Conservation (phyloP, 2,113 vertebrate species). For the Cebidichthys violaceus region DNA sequence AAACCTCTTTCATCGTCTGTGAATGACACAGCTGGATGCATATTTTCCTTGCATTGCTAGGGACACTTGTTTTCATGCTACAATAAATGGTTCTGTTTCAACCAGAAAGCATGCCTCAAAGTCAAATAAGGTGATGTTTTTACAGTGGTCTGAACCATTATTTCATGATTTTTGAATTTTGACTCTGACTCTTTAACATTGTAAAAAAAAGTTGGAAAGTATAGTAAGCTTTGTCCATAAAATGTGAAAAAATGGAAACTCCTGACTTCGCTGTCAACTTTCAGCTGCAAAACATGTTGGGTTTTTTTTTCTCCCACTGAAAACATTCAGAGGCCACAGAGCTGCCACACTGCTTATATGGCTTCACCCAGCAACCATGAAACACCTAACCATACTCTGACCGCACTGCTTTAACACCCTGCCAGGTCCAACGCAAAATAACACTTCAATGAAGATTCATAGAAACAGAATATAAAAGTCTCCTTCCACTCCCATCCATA, state of each 20-base stretch:
- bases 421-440: conserved; percentile 45
- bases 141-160: conserved; percentile 6
- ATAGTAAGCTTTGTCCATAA: background rate
- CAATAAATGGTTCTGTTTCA: conserved; percentile 26
- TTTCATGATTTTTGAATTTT: conserved; percentile 24
- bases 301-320: conserved; percentile 80
- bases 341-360: conserved; percentile 33
- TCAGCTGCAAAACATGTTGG: conserved; percentile 87
- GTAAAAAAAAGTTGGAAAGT: conserved; percentile 27
- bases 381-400: conserved; percentile 49
- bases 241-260: conserved; percentile 78
- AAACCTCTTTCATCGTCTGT: conserved; percentile 51
- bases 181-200: background rate
- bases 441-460: background rate
- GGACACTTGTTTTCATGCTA: conserved; percentile 13
- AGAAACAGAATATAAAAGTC: conserved; percentile 15
- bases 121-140: conserved; percentile 38
- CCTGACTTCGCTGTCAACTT: conserved; percentile 79
- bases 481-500: conserved; percentile 17
- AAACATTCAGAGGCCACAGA: conserved; percentile 82
- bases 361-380: conserved; percentile 53
- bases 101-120: background rate
- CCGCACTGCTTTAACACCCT: conserved; percentile 22
- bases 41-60: conserved; percentile 36
- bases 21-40: conserved; percentile 48